phyloP scores from a whole-genome alignment of 2,888 invertebrate genomes.

The Axea sp. region DNA sequence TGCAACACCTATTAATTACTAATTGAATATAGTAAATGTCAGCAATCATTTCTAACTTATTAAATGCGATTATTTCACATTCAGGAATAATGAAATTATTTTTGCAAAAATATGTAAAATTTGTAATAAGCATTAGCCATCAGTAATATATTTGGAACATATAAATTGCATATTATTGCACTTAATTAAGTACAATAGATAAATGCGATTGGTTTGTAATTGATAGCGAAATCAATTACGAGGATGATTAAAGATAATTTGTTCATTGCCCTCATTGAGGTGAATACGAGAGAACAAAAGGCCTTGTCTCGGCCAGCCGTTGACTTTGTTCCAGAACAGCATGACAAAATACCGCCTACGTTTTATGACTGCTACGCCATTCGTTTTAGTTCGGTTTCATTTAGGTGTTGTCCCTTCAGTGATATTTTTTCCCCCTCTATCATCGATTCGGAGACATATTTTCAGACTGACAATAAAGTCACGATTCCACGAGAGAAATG shows the following conservation, averaged over 20 bases:
- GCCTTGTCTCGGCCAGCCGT: conserved; percentile 53
- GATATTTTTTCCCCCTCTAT: conserved; percentile 35
- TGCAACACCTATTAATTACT: too few species aligned
- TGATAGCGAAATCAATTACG: conserved; percentile 45
- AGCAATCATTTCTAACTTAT: too few species aligned
- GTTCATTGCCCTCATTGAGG: conserved; percentile 48
- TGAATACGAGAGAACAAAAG: conserved; percentile 47
- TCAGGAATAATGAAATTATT: too few species aligned
- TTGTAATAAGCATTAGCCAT: too few species aligned
- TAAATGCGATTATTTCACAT: too few species aligned
- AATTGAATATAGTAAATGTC: too few species aligned
- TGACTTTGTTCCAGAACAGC: conserved; percentile 40
- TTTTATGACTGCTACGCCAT: conserved; percentile 21
- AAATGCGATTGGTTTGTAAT: conserved; percentile 48
- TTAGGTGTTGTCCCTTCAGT: conserved; percentile 18
- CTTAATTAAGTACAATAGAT: conserved; percentile 44
- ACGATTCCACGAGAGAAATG: not conserved
- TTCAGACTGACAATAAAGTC: conserved; percentile 2
- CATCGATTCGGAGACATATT: conserved; percentile 23
- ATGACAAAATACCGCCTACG: conserved; percentile 49
- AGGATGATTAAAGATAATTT: conserved; percentile 51
- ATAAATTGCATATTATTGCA: conserved; percentile 18
- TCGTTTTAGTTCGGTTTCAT: conserved; percentile 32
- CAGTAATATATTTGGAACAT: too few species aligned
- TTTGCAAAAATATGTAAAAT: too few species aligned